Base-by-base conservation (phyloP, 2,113 vertebrate genomes). In the Lonchura striata region DNA sequence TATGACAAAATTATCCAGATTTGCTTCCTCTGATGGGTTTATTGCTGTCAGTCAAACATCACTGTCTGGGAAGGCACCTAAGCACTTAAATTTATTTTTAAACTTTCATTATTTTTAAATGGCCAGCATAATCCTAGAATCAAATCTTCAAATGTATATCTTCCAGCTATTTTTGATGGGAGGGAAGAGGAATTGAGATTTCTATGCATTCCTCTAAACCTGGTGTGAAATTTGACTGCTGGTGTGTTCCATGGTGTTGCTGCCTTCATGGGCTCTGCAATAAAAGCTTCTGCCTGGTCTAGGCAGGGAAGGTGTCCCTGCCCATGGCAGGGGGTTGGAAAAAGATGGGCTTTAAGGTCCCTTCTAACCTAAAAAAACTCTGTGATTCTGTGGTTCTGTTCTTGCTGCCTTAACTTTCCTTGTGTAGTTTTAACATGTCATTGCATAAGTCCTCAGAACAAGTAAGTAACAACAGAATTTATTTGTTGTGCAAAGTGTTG, bases 1-100 rank as follows among this genome's bases (percentile, higher is more conserved):
- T 86, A 83, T 88, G 95, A 94, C 90, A 74, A 87, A 94, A 93
- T 39, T 46, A 52, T 53, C 35, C 69, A 85, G 96, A 88, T 87
- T 90, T 25, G 4, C 53, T 82, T 53, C 76, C 95, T 92, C 76
- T 71, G 47, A 86, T 74, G 94, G 84, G 66, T 94, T 93, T 94
- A 93, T 37, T 90, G 54, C 74, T 88, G 47, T 54, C 59, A 57
- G 92, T 80, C 68, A 82, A 95, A 75, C 42, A 39, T 50, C 49
- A 11, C 78, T 75, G 35, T 11, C 71, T 8, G 27, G 91, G 80
- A 89, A 92, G 17, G 59, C 50, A 95, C 59, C 23, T 22, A 64
- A 88, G 33, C 65, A 64, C 53, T 61, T 60, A 7, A 30, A 81
- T 31, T 41, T 0, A 60, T 42, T 72, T 71, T 41, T 16, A 76